These are phyloP conservation scores for Caerostris darwini DNA, from an alignment of 1,140 invertebrate species.

Conservation along the genomic window DNA sequence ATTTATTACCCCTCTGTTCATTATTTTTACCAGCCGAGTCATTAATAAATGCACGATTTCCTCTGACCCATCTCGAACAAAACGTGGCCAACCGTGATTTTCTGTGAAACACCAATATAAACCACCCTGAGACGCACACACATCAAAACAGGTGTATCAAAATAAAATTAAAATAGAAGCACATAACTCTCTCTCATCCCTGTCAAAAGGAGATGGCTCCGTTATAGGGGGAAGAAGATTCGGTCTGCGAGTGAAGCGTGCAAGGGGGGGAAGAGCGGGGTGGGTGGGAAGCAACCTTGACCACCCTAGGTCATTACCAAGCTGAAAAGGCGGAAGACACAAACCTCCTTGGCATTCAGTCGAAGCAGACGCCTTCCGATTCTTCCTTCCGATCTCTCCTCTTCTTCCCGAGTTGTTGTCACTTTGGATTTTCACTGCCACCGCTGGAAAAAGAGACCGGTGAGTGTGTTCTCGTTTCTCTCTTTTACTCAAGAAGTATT, in stretches of 20 bases:
- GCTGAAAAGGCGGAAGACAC: slow-evolving; percentile 74
- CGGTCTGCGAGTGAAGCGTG: slow-evolving; percentile 72
- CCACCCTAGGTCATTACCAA: slow-evolving; percentile 75
- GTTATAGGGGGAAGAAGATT: slow-evolving; percentile 65
- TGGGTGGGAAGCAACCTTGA: slow-evolving; percentile 65
- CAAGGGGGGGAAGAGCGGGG: slow-evolving; percentile 24
- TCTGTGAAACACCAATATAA: not conserved
- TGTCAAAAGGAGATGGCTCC: slow-evolving; percentile 13
- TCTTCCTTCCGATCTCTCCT: slow-evolving; percentile 41
- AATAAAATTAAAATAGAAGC: slow-evolving; percentile 29
- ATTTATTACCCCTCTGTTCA: slow-evolving; percentile 5
- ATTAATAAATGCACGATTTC: slow-evolving; percentile 28
- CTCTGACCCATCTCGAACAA: slow-evolving; percentile 23
- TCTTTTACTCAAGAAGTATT: too few species aligned
- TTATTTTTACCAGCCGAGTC: not conserved
- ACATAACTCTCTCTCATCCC: slow-evolving; percentile 21
- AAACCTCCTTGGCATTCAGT: slow-evolving; percentile 51
- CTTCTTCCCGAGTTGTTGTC: not conserved
- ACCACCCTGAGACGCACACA: not conserved
- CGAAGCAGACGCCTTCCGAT: slow-evolving; percentile 39
- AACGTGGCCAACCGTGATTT: slow-evolving; percentile 11
- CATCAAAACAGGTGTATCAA: not conserved
- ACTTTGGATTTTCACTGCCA: slow-evolving; percentile 17
- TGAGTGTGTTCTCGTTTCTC: not conserved
- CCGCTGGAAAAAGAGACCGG: not conserved